These are phyloP conservation scores for Formica exsecta DNA, from an alignment of 1,140 invertebrate species.

Conservation along the genomic window DNA sequence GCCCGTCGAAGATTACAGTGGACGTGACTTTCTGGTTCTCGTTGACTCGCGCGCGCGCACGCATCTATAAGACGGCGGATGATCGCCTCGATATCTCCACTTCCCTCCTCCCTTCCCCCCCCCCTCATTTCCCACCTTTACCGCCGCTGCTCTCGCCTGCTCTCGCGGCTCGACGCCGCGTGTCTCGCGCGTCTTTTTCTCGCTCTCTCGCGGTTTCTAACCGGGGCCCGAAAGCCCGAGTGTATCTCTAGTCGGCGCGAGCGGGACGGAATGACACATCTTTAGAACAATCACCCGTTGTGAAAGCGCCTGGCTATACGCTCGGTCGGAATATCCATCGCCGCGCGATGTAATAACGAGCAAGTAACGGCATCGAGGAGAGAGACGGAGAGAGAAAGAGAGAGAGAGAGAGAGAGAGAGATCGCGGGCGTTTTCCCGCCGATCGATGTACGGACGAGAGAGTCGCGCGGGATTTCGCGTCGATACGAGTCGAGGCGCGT, in stretches of 20 bases:
- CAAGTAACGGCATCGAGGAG: constrained; percentile 29
- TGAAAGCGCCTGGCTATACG: constrained; percentile 74
- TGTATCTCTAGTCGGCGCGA: constrained; percentile 19
- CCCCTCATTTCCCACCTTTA: neutral
- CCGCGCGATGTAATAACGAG: constrained; percentile 65
- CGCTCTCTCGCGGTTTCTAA: constrained; percentile 49
- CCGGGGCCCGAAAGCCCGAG: constrained; percentile 26
- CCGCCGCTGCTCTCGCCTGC: neutral
- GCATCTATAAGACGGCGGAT: constrained; percentile 30
- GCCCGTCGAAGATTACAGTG: constrained; percentile 72
- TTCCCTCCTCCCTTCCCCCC: neutral
- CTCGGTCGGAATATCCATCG: constrained; percentile 66
- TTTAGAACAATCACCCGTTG: constrained; percentile 80
- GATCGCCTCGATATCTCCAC: constrained; percentile 40
- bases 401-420: constrained; percentile 52
- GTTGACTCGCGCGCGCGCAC: constrained; percentile 52
- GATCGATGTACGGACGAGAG: constrained; percentile 30
- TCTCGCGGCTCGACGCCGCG: neutral
- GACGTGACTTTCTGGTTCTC: constrained; percentile 78
- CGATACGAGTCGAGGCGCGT: too few species aligned
- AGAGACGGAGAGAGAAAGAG: constrained; percentile 30
- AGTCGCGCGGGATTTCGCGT: neutral
- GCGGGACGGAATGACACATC: constrained; percentile 75
- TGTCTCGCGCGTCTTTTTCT: constrained; percentile 28
- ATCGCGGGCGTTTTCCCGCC: constrained; percentile 54